Evolutionary conservation across 2,797 vertebrate genomes (phyloP), one percentile per base, ranked within the genome.

Genomic region (Phoeniculus purpureus): DNA sequence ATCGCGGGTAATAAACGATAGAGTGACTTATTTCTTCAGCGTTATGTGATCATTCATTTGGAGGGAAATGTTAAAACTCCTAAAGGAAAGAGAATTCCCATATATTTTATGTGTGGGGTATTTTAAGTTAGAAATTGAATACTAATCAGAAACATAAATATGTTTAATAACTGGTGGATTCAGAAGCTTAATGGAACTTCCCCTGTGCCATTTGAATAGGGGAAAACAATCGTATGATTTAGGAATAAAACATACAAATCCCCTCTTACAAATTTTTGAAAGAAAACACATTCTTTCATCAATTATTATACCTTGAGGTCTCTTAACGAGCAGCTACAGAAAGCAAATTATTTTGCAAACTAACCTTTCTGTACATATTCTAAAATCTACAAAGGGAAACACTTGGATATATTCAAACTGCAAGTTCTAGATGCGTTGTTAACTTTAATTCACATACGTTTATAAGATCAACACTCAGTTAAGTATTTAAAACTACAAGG

Each of bases 401-500:
- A 31, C 14, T 68, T 71, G 19, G 21, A 51, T 87, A 61, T 50
- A 80, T 75, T 45, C 60, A 73, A 61, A 58, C 32, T 89, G 81
- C 15, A 80, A 72, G 31, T 13, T 75, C 26, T 74, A 76, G 54
- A 86, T 79, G 15, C 20, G 58, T 71, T 93, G 61, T 73, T 89
- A 86, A 79, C 64, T 76, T 87, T 85, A 87, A 83, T 75, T 52
- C 20, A 71, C 12, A 80, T 81, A 74, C 74, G 54, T 90, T 92
- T 88, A 23, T 58, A 90, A 81, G 68, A 90, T 86, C 72, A 90
- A 71, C 64, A 64, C 23, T 79, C 67, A 86, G 3, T 86, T 87
- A 88, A 83, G n/a, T 72, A 84, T 91, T 90, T 87, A 65, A 88
- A 92, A 76, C 48, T 4, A 68, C 32, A 71, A 90, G 77, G 60